Evolutionary conservation across 2,797 vertebrate genomes (phyloP), one percentile per base, ranked within the genome.

Genomic region (Dendrocincla fuliginosa): DNA sequence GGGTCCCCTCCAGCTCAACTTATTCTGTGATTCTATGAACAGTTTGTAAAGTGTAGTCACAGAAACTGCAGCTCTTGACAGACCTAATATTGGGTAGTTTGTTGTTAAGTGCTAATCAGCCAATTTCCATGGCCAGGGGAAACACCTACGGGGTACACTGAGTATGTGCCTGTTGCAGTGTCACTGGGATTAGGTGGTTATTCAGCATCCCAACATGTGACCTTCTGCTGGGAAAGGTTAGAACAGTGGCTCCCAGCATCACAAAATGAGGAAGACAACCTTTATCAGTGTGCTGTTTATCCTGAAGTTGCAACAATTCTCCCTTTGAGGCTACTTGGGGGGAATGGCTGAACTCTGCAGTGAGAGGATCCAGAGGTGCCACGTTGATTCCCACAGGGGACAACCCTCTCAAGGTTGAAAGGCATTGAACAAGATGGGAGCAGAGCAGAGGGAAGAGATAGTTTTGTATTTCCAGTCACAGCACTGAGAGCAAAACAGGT

Each of bases 361-460:
- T 8, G 47, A 61, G 41, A 32, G 59, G 32, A 28, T 16, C 30
- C 55, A 42, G 18, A 53, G 37, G 32, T 42, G 13, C 25, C 3
- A 0, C 41, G 6, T 0, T 11, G 33, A 49, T 88, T 61, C 47
- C 53, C 9, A 11, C 0, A 0, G 27, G 42, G 19, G 39, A 56
- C 55, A 77, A 9, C 9, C 25, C 33, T 18, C 32, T 16, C 0
- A 5, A 24, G 65, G 32, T 4, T 79, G 88, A n/a, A 39, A 60
- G 55, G 22, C 6, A 4, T 4, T 10, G 65, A 52, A 6, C 9
- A 16, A 47, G 41, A 9, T 22, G 20, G 49, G 32, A 60, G 16
- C 4, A 33, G 60, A 42, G 50, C 60, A 68, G 76, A n/a, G 47
- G 25, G 32, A 56, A 76, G 74, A 15, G 19, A 13, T 65, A 30